These are phyloP conservation scores for Cephalopholis sonnerati DNA, from an alignment of 2,113 vertebrate species.

Conservation along the genomic window DNA sequence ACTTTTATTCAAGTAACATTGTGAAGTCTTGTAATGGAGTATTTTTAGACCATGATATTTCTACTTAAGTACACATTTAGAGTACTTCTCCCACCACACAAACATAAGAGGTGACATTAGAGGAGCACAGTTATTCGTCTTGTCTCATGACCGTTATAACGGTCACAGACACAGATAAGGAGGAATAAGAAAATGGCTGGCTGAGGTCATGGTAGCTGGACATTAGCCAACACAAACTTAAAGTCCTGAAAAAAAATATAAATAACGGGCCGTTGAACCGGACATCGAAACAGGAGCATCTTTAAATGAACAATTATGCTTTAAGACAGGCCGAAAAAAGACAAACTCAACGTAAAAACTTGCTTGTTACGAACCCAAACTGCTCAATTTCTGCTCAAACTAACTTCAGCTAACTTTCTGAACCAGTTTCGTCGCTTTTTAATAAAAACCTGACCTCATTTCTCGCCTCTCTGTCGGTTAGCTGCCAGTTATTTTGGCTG, in stretches of 20 bases:
- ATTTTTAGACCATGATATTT: no score
- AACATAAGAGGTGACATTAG: background rate
- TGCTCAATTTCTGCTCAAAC: background rate
- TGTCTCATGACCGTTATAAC: background rate
- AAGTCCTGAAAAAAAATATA: background rate
- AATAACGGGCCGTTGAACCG: background rate
- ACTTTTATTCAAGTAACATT: background rate
- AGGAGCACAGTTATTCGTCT: background rate
- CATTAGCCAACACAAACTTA: background rate
- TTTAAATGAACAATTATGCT: background rate
- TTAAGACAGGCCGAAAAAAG: background rate
- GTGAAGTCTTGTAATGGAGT: background rate
- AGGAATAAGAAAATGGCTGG: background rate
- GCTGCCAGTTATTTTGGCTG: background rate
- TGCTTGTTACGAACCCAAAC: background rate
- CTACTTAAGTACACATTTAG: no score
- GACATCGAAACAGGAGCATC: background rate
- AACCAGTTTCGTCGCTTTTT: background rate
- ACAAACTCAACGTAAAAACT: background rate
- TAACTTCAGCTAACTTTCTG: background rate
- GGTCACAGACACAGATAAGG: background rate
- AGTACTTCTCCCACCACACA: background rate
- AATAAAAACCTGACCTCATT: background rate
- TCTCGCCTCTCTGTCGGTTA: background rate
- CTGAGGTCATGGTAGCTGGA: conserved; percentile 8